A percentile compares a stretch with the other conserved stretches of the same genome.
Evolutionary conservation across 2,888 invertebrate species (phyloP).

Genomic region (Syrphus vitripennis): DNA sequence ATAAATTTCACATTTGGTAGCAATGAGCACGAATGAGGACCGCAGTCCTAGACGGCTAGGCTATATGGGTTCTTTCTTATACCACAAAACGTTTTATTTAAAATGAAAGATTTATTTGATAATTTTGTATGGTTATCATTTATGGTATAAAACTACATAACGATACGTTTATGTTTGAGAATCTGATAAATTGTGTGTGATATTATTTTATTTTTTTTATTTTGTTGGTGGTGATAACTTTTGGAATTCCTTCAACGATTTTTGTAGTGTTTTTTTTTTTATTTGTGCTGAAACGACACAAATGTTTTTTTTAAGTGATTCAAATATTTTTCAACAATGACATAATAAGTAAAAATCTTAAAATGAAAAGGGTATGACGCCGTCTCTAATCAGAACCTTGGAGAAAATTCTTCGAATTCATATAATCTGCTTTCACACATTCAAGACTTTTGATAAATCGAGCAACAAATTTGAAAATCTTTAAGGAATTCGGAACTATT

Average conservation of each 20-base stretch:
- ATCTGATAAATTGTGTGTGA: slow-evolving; percentile 29
- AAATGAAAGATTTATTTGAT: slow-evolving; percentile 67
- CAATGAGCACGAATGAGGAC: slow-evolving; percentile 20
- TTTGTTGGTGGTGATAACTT: background rate
- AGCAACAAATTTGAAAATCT: too few species aligned
- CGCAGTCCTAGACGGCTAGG: background rate
- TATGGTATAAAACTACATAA: slow-evolving; percentile 29
- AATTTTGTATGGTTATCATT: slow-evolving; percentile 68
- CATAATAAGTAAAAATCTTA: too few species aligned
- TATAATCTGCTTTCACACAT: too few species aligned
- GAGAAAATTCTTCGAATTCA: too few species aligned
- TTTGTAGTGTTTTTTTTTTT: background rate
- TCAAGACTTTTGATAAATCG: too few species aligned
- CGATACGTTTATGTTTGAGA: slow-evolving; percentile 37
- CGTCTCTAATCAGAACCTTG: too few species aligned
- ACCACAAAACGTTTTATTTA: slow-evolving; percentile 26
- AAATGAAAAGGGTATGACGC: too few species aligned
- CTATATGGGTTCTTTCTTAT: background rate
- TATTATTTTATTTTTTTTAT: background rate
- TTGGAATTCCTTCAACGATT: background rate
- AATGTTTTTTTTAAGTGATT: too few species aligned
- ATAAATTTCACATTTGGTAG: slow-evolving; percentile 71
- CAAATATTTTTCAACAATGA: too few species aligned
- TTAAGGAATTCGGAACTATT: too few species aligned
- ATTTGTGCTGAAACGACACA: too few species aligned